Percentiles rank a stretch among this genome's conserved stretches.
Evolutionary conservation across 2,113 vertebrate species (phyloP).

Genomic region (Bostrychus sinensis): DNA sequence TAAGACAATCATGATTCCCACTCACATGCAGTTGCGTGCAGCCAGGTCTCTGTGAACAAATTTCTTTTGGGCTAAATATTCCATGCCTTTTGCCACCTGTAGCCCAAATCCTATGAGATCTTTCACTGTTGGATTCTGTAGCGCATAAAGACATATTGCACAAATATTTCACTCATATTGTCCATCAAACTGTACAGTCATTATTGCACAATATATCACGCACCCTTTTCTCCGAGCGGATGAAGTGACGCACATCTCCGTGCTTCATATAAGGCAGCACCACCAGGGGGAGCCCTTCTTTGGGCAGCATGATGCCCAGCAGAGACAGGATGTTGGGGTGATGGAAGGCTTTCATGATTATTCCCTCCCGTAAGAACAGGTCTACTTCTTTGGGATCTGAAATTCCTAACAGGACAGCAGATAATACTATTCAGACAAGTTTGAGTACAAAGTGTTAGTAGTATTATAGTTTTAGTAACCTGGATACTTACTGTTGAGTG

Average conservation of each 20-base stretch:
- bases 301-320: conserved; percentile 89
- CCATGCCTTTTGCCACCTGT: conserved; percentile 95
- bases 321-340: conserved; percentile 91
- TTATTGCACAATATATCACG: conserved; percentile 23
- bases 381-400: conserved; percentile 92
- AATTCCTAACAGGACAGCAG: conserved; percentile 80
- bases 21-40: conserved; percentile 98
- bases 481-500: conserved; percentile 86
- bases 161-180: not conserved
- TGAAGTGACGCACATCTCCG: conserved; percentile 92
- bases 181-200: not conserved
- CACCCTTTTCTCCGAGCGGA: conserved; percentile 88
- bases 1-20: conserved; percentile 23
- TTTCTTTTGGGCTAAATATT: conserved; percentile 92
- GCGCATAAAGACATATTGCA: not conserved
- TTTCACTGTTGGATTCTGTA: conserved; percentile 93
- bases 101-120: conserved; percentile 94
- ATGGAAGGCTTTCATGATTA: conserved; percentile 94
- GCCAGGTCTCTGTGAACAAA: conserved; percentile 97
- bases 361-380: conserved; percentile 92
- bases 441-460: not conserved
- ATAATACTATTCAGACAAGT: not conserved
- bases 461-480: not conserved
- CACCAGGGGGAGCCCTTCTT: conserved; percentile 88
- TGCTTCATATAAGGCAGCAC: conserved; percentile 95